phyloP scores from a whole-genome alignment of 2,888 invertebrate species.

The Harpagoxenus sublaevis region DNA sequence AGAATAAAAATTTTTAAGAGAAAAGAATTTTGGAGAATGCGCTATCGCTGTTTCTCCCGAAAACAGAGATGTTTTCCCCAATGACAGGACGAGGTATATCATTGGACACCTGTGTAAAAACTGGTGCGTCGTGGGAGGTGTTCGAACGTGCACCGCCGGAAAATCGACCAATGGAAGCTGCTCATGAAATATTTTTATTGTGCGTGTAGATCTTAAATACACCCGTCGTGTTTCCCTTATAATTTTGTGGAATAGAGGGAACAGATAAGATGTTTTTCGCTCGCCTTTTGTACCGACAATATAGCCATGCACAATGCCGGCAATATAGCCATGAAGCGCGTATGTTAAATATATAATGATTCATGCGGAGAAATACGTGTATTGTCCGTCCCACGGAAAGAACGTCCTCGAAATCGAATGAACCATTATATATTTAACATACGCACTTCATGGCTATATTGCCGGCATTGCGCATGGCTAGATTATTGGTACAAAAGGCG shows the following conservation, averaged over 20 bases:
- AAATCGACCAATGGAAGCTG: not conserved
- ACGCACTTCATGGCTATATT: not conserved
- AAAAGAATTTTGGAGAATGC: too few species aligned
- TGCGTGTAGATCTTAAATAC: not conserved
- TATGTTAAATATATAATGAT: slow-evolving; percentile 44
- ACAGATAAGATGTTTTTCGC: not conserved
- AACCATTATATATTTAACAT: slow-evolving; percentile 34
- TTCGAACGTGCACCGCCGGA: not conserved
- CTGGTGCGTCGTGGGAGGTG: not conserved
- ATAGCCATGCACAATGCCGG: not conserved
- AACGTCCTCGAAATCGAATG: not conserved
- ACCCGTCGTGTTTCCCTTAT: slow-evolving; percentile 1
- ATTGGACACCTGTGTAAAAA: not conserved
- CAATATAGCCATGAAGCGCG: not conserved
- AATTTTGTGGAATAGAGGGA: not conserved
- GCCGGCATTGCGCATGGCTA: not conserved
- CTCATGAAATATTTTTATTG: slow-evolving; percentile 42
- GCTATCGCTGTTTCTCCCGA: not conserved
- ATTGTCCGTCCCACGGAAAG: not conserved
- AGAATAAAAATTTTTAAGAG: not conserved
- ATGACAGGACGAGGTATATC: not conserved
- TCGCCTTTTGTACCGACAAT: not conserved
- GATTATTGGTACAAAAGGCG: not conserved
- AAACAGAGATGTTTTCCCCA: not conserved
- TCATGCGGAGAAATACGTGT: not conserved